Evolutionary conservation across 2,888 invertebrate species (phyloP).

Genomic region (Trichopoda pennipes): DNA sequence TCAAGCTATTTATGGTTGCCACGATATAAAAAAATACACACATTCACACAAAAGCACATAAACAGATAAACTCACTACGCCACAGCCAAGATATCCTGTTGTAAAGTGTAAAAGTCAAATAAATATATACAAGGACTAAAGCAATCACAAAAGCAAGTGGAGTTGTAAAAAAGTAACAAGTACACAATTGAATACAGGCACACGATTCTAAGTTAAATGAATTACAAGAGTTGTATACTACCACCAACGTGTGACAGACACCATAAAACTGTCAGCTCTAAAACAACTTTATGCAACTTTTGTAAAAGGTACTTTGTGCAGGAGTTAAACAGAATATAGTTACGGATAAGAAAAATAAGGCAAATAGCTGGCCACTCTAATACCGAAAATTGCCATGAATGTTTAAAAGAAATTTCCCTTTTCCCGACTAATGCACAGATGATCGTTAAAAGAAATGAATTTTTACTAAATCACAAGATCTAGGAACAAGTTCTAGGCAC

Average conservation of each 20-base stretch:
- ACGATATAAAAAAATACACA: conserved; percentile 15
- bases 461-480: no score
- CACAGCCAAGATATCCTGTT: conserved; percentile 33
- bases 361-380: no score
- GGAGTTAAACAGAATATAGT: no score
- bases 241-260: conserved; percentile 8
- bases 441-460: no score
- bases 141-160: conserved; percentile 30
- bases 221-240: conserved; percentile 13
- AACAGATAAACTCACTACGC: conserved; percentile 5
- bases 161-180: conserved; percentile 33
- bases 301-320: no score
- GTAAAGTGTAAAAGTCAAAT: conserved; percentile 59
- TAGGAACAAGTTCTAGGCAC: no score
- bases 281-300: conserved; percentile 1
- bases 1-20: conserved; percentile 65
- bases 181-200: conserved; percentile 39
- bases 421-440: no score
- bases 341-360: no score
- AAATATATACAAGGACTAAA: conserved; percentile 57
- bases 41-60: conserved; percentile 11
- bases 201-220: conserved; percentile 9
- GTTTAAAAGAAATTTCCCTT: no score
- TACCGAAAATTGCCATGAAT: no score
- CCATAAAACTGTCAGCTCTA: conserved; percentile 19